Evolutionary conservation across 1,140 invertebrate genomes (phyloP), one percentile per base, ranked within the genome.

Genomic region (Parapsyche elsis): DNA sequence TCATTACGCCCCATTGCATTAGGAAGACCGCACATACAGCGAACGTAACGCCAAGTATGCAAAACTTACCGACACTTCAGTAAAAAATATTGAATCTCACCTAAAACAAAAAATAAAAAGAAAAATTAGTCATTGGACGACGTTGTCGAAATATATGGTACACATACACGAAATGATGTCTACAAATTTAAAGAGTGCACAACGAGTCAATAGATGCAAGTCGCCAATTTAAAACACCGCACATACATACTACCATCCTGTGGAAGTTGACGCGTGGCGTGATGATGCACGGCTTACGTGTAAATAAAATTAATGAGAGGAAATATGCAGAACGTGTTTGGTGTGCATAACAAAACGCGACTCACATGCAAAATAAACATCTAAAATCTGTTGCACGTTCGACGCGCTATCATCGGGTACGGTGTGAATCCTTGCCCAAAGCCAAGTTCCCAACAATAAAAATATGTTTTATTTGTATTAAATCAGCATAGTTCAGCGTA

Each of bases 321-420:
- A 67, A 67, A 67, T 67, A 67, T 67, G 64, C 64, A 67, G 64
- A 67, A 67, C 64, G 64, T 67, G 64, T 67, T 67, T 23, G 19
- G 64, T 67, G 21, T 67, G 21, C 64, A 67, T 23, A 67, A 67
- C 24, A 67, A 67, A 67, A 53, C 49, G 12, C 30, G 30, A n/a
- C n/a, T 7, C 30, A 7, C 7, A 38, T 38, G 30, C 30, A 38
- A 38, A 38, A 38, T 38, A 38, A 38, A 38, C 30, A 4, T 38
- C 30, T 38, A 38, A 38, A 38, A 38, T 38, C 30, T 38, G 30
- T 38, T 38, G 30, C 30, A 38, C 30, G 30, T 38, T 38, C 30
- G 30, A 38, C 1, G 7, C 30, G 2, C 30, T 38, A 38, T 4
- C 30, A 38, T 38, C 30, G 30, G 2, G 30, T 38, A 7, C 1